Evolutionary conservation across 1,140 invertebrate genomes (phyloP), one percentile per base, ranked within the genome.

Genomic region (Drosophila lowei): DNA sequence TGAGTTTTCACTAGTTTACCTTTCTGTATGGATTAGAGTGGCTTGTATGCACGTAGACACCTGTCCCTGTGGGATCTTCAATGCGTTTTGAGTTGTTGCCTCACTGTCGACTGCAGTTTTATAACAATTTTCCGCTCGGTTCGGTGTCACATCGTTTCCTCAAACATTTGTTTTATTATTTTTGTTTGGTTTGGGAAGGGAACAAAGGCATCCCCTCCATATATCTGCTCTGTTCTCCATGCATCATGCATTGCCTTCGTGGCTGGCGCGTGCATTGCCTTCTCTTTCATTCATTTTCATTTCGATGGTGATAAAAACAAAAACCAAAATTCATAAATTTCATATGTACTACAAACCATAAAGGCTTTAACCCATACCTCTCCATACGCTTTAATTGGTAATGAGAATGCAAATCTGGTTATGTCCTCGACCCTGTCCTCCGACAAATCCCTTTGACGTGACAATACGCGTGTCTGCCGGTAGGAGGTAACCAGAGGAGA

Each of bases 231-330:
- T 43, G 28, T 64, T 8, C 38, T 25, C 15, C 43, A 48, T 74
- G 81, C 73, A 77, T 80, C 81, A 86, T 81, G 81, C 83, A 44
- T 65, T 66, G 58, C 43, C 58, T 44, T 64, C 81, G 68, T 86
- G 81, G 13, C 25, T 65, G 65, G 62, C 73, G 81, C 76, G 77
- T 84, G 80, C 80, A 67, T 65, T 46, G 59, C 61, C 66, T 64
- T 38, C 47, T 25, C 21, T 43, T 25, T 3, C 43, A 7, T 7
- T 62, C 72, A 68, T 66, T 49, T 72, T 65, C 64, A 57, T 68
- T 68, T 55, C 18, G 44, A 57, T 43, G 65, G 44, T 21, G 44
- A 68, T 68, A 68, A 68, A 68, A 57, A 16, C 63, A 67, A 42
- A 49, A 67, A 54, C 48, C 64, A 3, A 66, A 68, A 68, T 49